Evolutionary conservation across 2,888 invertebrate species (phyloP), one percentile per base, ranked within the genome.

Genomic region (Macrophya annulata): DNA sequence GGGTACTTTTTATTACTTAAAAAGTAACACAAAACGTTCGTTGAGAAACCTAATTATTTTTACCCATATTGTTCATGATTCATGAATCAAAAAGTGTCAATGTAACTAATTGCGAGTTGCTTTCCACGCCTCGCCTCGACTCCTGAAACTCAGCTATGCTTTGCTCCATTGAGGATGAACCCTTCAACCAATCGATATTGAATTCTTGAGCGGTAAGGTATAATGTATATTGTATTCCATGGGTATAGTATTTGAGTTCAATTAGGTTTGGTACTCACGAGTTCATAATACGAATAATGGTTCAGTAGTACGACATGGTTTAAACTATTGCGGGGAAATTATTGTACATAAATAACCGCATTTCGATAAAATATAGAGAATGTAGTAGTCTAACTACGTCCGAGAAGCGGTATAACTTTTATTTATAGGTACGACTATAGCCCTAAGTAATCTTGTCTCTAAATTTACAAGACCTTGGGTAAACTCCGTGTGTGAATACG

Each of bases 381-480:
- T 12, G 43, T 40, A 71, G 8, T 62, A 62, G 10, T 62, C 62
- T 25, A 21, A 10, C 10, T 12, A 21, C 10, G 25, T 62, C 12
- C 37, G 43, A 45, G 21, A 74, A 74, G 6, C 21, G 74, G 21
- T 4, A 74, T 45, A 74, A 43, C 21, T 45, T 43, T 45, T 10
- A 45, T 45, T 12, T 21, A 0, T n/a, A 25, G 12, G 74, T 43
- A 74, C 43, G 37, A 74, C 45, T 25, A 15, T 31, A 31, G 74
- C 74, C 68, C 17, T 68, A 68, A 37, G 17, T 68, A 68, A 68
- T 68, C 68, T 68, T 37, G 68, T 37, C 68, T 68, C 37, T 68
- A 68, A 68, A 68, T 68, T 68, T 68, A 68, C 37, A 25, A 37
- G 68, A 68, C 68, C 68, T 68, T 68, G 68, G 37, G 37, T 37